phyloP scores from a whole-genome alignment of 2,113 vertebrate species.

The Nipponia nippon region DNA sequence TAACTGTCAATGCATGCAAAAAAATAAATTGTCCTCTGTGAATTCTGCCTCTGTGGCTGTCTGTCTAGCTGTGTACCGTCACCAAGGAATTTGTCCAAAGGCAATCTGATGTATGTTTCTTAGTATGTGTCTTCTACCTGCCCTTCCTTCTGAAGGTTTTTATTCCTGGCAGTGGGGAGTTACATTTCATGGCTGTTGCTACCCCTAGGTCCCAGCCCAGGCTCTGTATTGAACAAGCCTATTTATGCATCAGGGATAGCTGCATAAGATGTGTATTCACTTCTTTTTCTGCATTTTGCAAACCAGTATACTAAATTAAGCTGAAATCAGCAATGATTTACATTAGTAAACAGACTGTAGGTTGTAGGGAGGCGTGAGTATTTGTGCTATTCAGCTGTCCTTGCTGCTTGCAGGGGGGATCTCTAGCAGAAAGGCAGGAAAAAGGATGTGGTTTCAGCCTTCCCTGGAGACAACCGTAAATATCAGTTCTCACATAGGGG shows the following conservation, averaged over 20 bases:
- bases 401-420: background rate
- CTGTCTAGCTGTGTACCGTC: background rate
- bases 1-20: background rate
- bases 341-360: background rate
- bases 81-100: background rate
- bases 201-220: background rate
- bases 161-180: background rate
- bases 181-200: background rate
- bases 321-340: background rate
- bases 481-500: background rate
- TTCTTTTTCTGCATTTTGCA: background rate
- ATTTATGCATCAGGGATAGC: background rate
- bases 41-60: background rate
- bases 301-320: background rate
- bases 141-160: background rate
- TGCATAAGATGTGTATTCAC: background rate
- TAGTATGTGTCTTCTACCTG: background rate
- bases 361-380: background rate
- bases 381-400: background rate
- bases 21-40: background rate
- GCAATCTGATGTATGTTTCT: background rate
- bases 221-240: background rate
- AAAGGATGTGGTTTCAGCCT: constrained; percentile 3
- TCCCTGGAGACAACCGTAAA: background rate
- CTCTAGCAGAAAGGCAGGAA: constrained; percentile 6